phyloP scores from a whole-genome alignment of 2,113 vertebrate genomes.

The Fulica atra region DNA sequence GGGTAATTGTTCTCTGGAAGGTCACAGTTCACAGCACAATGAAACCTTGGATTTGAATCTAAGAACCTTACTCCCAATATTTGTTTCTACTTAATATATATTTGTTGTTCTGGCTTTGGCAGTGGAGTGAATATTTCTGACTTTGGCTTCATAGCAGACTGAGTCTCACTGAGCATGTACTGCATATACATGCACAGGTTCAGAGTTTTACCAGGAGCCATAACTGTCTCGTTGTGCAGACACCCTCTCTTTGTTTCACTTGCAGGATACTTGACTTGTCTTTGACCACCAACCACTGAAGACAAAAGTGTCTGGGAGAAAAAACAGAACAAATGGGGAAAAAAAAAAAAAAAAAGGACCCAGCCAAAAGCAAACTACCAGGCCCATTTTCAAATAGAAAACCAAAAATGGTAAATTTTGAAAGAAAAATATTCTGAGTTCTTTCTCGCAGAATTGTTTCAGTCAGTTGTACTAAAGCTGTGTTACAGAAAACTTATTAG shows the following conservation, averaged over 20 bases:
- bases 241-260: not conserved
- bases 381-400: not conserved
- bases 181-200: not conserved
- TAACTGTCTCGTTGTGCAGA: not conserved
- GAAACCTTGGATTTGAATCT: not conserved
- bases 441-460: not conserved
- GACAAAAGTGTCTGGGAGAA: not conserved
- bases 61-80: not conserved
- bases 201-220: not conserved
- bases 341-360: not conserved
- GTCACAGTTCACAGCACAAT: not conserved
- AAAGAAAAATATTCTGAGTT: not conserved
- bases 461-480: not conserved
- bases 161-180: not conserved
- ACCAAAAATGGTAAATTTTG: not conserved
- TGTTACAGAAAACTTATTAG: not conserved
- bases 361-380: no score
- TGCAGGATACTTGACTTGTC: not conserved
- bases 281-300: not conserved
- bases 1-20: not conserved
- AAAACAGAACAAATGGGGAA: not conserved
- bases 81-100: not conserved
- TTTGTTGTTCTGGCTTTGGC: not conserved
- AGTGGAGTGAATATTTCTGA: not conserved
- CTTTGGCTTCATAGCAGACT: not conserved